Conservation (phyloP, 1,140 invertebrate genomes). For the Drosophila lacertosa region DNA sequence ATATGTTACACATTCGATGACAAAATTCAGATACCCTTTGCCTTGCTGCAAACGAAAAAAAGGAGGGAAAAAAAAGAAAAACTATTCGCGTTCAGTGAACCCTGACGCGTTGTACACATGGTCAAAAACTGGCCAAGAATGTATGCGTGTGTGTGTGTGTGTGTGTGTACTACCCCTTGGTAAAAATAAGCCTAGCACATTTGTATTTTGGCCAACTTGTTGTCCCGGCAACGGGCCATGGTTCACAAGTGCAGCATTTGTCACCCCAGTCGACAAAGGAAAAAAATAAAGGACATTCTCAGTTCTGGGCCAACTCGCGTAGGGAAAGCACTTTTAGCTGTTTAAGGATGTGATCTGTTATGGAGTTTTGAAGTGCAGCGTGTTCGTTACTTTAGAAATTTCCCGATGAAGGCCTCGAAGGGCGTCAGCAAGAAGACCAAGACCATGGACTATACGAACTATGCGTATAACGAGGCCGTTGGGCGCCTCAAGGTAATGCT, state of each 20-base stretch:
- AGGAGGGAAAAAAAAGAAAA: neutral
- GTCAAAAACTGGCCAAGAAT: too few relatives aligned
- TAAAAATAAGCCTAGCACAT: conserved; percentile 39
- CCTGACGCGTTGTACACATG: conserved; percentile 46
- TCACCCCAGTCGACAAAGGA: conserved; percentile 65
- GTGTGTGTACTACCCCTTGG: conserved; percentile 33
- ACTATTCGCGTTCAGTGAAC: conserved; percentile 40
- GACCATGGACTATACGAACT: conserved; percentile 91
- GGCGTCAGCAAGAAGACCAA: conserved; percentile 85
- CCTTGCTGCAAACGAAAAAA: too few relatives aligned
- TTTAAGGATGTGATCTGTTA: conserved; percentile 57
- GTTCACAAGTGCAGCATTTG: conserved; percentile 38
- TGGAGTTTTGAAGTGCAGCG: conserved; percentile 11
- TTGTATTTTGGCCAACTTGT: conserved; percentile 73
- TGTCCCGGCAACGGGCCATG: conserved; percentile 61
- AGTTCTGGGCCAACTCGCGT: conserved; percentile 38
- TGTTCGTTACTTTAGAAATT: conserved; percentile 64
- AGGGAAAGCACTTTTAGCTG: conserved; percentile 6
- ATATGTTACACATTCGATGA: neutral
- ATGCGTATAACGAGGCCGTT: conserved; percentile 92
- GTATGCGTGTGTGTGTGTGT: neutral
- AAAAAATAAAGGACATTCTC: conserved; percentile 39
- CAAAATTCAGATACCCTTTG: neutral
- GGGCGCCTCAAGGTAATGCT: conserved; percentile 90
- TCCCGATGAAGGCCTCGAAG: conserved; percentile 79